Base-by-base conservation (phyloP, 2,888 invertebrate species). In the Odontomyia ornata region DNA sequence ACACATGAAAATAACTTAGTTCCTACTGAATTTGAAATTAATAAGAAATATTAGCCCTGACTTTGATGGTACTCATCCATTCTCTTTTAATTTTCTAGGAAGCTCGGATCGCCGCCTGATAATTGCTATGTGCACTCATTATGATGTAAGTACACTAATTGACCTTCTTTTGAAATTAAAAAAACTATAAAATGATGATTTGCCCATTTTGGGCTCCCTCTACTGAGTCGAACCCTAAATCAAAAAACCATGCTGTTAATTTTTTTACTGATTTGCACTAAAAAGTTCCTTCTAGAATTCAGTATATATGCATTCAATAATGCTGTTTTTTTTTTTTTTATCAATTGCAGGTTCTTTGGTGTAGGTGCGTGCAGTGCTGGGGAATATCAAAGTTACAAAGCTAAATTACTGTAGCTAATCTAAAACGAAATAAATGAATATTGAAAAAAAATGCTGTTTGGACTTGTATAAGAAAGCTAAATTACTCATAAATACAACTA, bases 211-310 rank as follows among this genome's bases (percentile, higher is more conserved):
- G 56, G 73, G 73, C 60, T 73, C 73, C 73, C 73, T 73, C 73
- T 36, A 36, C 73, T 73, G 73, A 73, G 73, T 72, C 73, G 73
- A 73, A 73, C 73, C 73, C 73, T 36, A 5, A 72, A 23, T 25
- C 43, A n/a, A n/a, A n/a, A 72, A 72, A 72, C 60, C 73, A 60
- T 73, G 73, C 73, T 73, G 73, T 43, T 27, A 57, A 73, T 23
- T 25, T 60, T n/a, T 36, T 15, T 13, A 25, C 69, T 69, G 69
- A 69, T 60, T 15, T 4, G 3, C 52, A 15, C 13, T 9, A 13
- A 52, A 9, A 9, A 4, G 52, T 9, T 52, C 18, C 2, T 4
- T 4, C 5, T 4, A 4, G 4, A 18, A 9, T 52, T 18, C 13
- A 9, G 52, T 5, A 52, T 52, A 15, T 18, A 9, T 18, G 52